Conservation (phyloP, 2,888 invertebrate species). For the Mesorhabditis belari region DNA sequence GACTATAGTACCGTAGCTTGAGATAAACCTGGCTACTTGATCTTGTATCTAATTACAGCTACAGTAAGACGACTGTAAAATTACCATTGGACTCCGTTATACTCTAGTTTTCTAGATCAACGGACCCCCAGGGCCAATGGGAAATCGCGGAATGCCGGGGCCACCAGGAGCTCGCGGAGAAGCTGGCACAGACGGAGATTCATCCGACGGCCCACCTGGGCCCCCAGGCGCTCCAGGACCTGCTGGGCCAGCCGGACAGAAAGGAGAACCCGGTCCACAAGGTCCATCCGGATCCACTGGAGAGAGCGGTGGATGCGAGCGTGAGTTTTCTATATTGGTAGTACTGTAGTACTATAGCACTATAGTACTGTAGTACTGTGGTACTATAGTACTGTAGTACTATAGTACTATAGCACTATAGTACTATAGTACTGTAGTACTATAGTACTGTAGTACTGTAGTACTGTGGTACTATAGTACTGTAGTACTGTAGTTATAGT, state of each 20-base stretch:
- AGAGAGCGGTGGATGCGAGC: conserved; percentile 6
- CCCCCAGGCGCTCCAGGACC: conserved; percentile 27
- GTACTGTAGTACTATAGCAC: no score
- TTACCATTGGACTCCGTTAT: neutral
- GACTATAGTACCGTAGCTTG: no score
- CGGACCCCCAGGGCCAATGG: conserved; percentile 31
- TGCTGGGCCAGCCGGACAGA: conserved; percentile 33
- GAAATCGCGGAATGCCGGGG: conserved; percentile 29
- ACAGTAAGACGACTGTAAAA: neutral
- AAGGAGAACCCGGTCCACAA: conserved; percentile 36
- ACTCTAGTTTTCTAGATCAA: conserved; percentile 14
- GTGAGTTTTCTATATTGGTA: no score
- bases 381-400: no score
- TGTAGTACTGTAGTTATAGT: no score
- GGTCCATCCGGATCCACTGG: conserved; percentile 20
- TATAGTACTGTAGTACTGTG: no score
- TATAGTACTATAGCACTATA: no score
- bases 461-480: no score
- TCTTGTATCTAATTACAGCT: neutral
- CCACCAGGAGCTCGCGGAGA: conserved; percentile 40
- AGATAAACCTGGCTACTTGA: no score
- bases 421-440: no score
- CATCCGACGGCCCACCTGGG: conserved; percentile 25
- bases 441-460: no score
- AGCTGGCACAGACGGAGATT: conserved; percentile 34